These are phyloP conservation scores for Camptogramma bilineatum DNA, from an alignment of 2,888 invertebrate species.

Conservation along the genomic window DNA sequence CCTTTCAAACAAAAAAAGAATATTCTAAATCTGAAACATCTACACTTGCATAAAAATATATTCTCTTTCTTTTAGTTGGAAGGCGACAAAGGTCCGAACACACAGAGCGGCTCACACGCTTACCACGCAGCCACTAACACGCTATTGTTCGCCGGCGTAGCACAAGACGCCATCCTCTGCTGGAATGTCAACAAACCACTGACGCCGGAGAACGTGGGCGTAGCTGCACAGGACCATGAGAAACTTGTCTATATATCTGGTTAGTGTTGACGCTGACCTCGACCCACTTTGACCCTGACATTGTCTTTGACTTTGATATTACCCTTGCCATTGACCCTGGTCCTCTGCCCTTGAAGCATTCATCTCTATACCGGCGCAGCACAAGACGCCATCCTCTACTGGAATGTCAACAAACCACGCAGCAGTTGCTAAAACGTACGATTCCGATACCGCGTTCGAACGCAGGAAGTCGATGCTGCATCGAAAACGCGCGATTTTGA, in stretches of 20 bases:
- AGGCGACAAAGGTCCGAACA: conserved; percentile 83
- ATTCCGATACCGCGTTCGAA: too few species aligned
- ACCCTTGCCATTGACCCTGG: too few species aligned
- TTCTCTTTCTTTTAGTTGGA: conserved; percentile 75
- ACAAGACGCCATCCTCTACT: too few species aligned
- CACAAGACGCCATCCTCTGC: conserved; percentile 90
- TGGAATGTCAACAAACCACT: conserved; percentile 88
- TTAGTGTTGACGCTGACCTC: too few species aligned
- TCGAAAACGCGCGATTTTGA: too few species aligned
- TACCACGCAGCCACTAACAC: conserved; percentile 86
- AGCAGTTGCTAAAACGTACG: too few species aligned
- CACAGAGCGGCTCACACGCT: conserved; percentile 88
- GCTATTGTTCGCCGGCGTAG: conserved; percentile 89
- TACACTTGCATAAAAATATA: too few species aligned
- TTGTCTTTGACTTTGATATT: neutral
- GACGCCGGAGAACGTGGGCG: conserved; percentile 80
- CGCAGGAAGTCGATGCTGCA: too few species aligned
- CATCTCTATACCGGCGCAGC: too few species aligned
- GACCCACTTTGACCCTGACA: neutral
- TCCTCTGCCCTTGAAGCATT: too few species aligned
- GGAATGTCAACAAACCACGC: conserved; percentile 84
- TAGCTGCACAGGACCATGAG: conserved; percentile 86
- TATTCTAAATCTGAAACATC: too few species aligned
- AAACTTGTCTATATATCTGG: conserved; percentile 89
- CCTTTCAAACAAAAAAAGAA: too few species aligned